A percentile compares a stretch with the other conserved stretches of the same genome.
Conservation (phyloP, 92 coral and sea anemone species). For the Paragorgia papillata region DNA sequence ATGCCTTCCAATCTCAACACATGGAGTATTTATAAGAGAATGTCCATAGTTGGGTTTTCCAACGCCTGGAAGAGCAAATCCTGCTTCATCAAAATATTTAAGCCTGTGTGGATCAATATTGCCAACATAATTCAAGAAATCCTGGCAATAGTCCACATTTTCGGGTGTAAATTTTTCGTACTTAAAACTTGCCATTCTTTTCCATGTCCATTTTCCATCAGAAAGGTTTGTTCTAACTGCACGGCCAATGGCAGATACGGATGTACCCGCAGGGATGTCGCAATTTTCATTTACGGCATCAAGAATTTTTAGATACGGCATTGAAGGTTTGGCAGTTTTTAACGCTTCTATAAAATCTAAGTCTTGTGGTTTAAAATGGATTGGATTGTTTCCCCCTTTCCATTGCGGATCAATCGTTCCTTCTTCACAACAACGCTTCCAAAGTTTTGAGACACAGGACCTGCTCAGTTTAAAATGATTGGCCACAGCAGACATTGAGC, state of each 20-base stretch:
- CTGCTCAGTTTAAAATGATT: constrained; percentile 26
- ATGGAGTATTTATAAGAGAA: constrained; percentile 44
- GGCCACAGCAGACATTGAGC: constrained; percentile 18
- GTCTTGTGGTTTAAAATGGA: constrained; percentile 27
- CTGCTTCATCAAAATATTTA: constrained; percentile 66
- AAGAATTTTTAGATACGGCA: constrained; percentile 16
- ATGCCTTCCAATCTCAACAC: constrained; percentile 48
- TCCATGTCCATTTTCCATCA: constrained; percentile 35
- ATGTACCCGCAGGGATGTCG: constrained; percentile 12
- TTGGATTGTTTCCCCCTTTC: constrained; percentile 46
- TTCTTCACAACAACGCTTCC: constrained; percentile 29
- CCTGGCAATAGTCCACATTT: constrained; percentile 57
- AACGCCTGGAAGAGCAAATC: constrained; percentile 44
- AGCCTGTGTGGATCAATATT: constrained; percentile 52
- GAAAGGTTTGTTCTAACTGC: too few species aligned
- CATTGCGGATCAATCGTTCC: constrained; percentile 23
- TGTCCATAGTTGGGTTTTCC: constrained; percentile 46
- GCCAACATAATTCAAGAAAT: constrained; percentile 47
- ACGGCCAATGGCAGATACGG: too few species aligned
- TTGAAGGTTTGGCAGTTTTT: constrained; percentile 30
- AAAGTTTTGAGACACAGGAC: constrained; percentile 13
- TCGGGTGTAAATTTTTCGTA: constrained; percentile 36
- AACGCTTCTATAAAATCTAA: constrained; percentile 44
- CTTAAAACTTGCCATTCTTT: constrained; percentile 19
- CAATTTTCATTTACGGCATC: constrained; percentile 30